These are phyloP conservation scores for Ormyrus rosae DNA, from an alignment of 2,888 invertebrate species.

Conservation along the genomic window DNA sequence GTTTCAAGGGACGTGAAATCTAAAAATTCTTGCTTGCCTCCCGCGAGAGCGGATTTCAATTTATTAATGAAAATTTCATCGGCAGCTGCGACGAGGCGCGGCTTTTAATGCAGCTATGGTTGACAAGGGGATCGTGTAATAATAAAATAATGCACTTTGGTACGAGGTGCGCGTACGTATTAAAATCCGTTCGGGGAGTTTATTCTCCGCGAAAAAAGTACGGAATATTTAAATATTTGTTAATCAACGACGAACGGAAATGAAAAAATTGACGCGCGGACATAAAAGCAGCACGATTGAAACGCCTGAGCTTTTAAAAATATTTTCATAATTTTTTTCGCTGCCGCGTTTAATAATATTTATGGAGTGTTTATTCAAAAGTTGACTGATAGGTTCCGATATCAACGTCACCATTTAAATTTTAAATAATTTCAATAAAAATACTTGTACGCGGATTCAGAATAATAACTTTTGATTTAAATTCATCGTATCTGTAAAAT, in stretches of 20 bases:
- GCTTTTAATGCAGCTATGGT: conserved; percentile 6
- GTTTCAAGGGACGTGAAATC: background rate
- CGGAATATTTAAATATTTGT: conserved; percentile 10
- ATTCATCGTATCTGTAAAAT: too few species aligned
- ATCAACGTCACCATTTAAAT: background rate
- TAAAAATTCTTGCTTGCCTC: conserved; percentile 1
- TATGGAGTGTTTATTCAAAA: background rate
- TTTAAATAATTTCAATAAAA: too few species aligned
- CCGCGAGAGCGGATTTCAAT: conserved; percentile 29
- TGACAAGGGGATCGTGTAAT: background rate
- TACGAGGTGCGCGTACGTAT: too few species aligned
- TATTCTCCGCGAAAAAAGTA: conserved; percentile 4
- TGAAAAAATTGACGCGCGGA: background rate
- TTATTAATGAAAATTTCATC: conserved; percentile 37
- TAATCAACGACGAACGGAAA: conserved; percentile 1
- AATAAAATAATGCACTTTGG: conserved; percentile 13
- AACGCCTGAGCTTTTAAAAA: background rate
- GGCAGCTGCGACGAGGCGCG: background rate
- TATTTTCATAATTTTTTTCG: background rate
- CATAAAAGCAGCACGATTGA: background rate
- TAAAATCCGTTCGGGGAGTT: conserved; percentile 1
- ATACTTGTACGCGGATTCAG: too few species aligned
- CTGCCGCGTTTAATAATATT: background rate
- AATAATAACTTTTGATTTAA: too few species aligned
- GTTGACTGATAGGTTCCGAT: background rate